These are phyloP conservation scores for Megaustenia siamemsis DNA, from an alignment of 2,888 invertebrate species.

Conservation along the genomic window DNA sequence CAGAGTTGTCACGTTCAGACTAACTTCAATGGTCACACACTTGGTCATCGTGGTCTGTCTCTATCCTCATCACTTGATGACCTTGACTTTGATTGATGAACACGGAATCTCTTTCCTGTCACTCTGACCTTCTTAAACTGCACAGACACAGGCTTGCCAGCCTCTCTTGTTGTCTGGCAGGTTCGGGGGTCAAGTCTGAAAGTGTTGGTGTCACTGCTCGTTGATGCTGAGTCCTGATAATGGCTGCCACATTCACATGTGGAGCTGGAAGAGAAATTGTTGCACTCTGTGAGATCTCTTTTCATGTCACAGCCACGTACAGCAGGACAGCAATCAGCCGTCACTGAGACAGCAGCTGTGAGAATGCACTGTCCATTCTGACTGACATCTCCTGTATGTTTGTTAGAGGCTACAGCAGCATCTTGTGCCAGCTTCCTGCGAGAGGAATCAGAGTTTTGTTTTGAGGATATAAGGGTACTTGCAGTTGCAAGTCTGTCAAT, in stretches of 20 bases:
- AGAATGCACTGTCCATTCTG: background rate
- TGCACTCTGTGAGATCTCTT: background rate
- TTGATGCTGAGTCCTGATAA: background rate
- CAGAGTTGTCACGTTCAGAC: no score
- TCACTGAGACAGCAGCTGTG: background rate
- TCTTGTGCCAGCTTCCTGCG: background rate
- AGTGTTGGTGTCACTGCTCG: background rate
- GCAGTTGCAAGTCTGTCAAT: no score
- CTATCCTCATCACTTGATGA: slow-evolving; percentile 37
- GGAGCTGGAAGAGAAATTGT: background rate
- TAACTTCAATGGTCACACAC: no score
- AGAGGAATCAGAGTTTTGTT: background rate
- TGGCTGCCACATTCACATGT: background rate
- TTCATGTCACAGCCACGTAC: background rate
- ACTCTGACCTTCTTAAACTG: slow-evolving; percentile 42
- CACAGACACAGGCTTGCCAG: background rate
- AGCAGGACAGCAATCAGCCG: background rate
- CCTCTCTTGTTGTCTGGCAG: background rate
- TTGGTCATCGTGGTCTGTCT: no score
- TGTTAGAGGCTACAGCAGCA: background rate
- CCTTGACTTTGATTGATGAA: slow-evolving; percentile 12
- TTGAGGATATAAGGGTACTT: no score
- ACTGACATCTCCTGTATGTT: background rate
- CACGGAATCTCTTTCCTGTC: slow-evolving; percentile 32
- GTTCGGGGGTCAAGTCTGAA: background rate